Conservation (phyloP, 1,140 invertebrate genomes). For the Wiebesia pumilae region DNA sequence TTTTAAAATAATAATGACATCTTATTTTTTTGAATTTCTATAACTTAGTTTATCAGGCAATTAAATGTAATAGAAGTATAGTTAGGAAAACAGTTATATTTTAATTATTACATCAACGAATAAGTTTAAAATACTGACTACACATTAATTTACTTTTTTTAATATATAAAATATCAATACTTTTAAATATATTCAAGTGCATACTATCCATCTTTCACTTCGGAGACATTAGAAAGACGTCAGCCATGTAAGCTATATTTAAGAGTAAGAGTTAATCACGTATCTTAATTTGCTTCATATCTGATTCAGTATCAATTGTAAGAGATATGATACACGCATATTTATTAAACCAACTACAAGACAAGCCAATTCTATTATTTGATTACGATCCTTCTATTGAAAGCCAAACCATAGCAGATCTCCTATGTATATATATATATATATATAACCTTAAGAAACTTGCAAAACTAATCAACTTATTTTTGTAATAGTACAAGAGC, state of each 20-base stretch:
- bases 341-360: conserved; percentile 4
- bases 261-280: not conserved
- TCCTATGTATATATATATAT: not conserved
- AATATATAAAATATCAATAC: too few species aligned
- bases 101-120: too few species aligned
- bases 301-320: not conserved
- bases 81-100: too few species aligned
- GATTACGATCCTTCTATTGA: not conserved
- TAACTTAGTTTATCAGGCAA: too few species aligned
- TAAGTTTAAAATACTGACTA: too few species aligned
- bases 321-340: not conserved
- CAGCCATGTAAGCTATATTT: not conserved
- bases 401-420: too few species aligned
- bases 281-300: not conserved
- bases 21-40: too few species aligned
- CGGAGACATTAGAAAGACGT: not conserved
- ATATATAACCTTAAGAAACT: not conserved
- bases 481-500: not conserved
- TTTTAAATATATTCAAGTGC: too few species aligned
- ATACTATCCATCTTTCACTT: too few species aligned
- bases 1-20: too few species aligned
- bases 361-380: not conserved
- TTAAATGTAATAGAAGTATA: too few species aligned
- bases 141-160: too few species aligned
- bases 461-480: conserved; percentile 11